phyloP scores from a whole-genome alignment of 2,888 invertebrate genomes.

The Gymnosoma rotundatum region DNA sequence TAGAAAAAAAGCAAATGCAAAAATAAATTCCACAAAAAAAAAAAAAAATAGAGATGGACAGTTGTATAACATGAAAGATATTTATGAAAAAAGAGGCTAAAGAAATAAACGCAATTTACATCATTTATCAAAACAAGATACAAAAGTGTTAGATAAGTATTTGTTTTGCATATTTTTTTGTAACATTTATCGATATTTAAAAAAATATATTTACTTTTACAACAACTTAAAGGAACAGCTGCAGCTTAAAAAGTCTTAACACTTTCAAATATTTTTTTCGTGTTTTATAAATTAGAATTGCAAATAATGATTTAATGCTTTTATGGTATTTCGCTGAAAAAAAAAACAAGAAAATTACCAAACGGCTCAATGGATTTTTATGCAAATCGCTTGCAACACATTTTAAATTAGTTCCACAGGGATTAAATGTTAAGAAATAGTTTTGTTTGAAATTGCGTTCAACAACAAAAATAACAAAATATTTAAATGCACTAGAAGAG shows the following conservation, averaged over 20 bases:
- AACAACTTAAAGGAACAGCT: conserved; percentile 43
- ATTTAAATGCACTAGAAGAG: background rate
- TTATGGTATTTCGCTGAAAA: conserved; percentile 24
- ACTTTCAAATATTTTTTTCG: conserved; percentile 22
- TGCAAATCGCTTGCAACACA: conserved; percentile 61
- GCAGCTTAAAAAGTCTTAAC: conserved; percentile 48
- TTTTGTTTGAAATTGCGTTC: conserved; percentile 34
- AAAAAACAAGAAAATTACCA: background rate
- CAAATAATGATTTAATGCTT: conserved; percentile 54
- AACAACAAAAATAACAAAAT: conserved; percentile 9
- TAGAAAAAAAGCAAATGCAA: conserved; percentile 11
- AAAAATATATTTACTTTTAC: conserved; percentile 6
- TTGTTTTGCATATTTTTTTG: conserved; percentile 26
- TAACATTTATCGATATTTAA: conserved; percentile 2
- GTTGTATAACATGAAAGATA: conserved; percentile 55
- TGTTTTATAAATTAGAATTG: conserved; percentile 61
- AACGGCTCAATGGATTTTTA: conserved; percentile 54
- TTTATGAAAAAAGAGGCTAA: conserved; percentile 9
- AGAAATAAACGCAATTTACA: conserved; percentile 16
- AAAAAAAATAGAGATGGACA: conserved; percentile 47
- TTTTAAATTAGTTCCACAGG: conserved; percentile 67
- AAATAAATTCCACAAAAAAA: conserved; percentile 19
- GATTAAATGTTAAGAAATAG: conserved; percentile 51
- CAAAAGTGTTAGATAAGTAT: conserved; percentile 40
- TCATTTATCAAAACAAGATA: conserved; percentile 51